These are phyloP conservation scores for Megaceryle maxima DNA, from an alignment of 2,113 vertebrate genomes.

Conservation along the genomic window DNA sequence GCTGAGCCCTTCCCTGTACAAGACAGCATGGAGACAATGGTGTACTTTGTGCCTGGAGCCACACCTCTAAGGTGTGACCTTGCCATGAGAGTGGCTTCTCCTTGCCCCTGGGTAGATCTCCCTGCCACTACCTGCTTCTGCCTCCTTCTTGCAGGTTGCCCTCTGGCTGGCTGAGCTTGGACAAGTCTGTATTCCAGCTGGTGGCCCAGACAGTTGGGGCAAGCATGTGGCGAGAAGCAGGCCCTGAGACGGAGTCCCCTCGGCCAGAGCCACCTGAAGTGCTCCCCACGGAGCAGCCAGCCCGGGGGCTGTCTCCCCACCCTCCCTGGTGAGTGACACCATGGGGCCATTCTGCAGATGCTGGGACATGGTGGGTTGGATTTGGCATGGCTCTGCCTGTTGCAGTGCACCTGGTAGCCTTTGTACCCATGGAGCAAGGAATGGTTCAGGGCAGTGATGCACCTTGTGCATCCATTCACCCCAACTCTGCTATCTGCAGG, in stretches of 20 bases:
- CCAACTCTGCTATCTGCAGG: background rate
- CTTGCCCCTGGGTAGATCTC: accelerated
- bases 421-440: accelerated
- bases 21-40: background rate
- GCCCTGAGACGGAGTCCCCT: background rate
- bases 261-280: background rate
- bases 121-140: background rate
- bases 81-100: accelerated
- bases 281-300: background rate
- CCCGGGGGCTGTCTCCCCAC: background rate
- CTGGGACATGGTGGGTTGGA: background rate
- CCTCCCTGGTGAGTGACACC: conserved; percentile 66
- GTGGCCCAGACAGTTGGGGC: conserved; percentile 85
- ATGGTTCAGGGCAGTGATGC: background rate
- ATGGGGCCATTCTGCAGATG: background rate
- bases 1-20: accelerated
- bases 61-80: background rate
- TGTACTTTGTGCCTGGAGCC: background rate
- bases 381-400: accelerated
- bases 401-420: background rate
- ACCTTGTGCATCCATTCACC: background rate
- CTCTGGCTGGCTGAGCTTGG: conserved; percentile 91
- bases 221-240: conserved; percentile 77
- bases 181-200: conserved; percentile 86
- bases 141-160: conserved; percentile 78